Conservation (phyloP, 2,113 vertebrate species). For the Tenebrosternarchus preto region DNA sequence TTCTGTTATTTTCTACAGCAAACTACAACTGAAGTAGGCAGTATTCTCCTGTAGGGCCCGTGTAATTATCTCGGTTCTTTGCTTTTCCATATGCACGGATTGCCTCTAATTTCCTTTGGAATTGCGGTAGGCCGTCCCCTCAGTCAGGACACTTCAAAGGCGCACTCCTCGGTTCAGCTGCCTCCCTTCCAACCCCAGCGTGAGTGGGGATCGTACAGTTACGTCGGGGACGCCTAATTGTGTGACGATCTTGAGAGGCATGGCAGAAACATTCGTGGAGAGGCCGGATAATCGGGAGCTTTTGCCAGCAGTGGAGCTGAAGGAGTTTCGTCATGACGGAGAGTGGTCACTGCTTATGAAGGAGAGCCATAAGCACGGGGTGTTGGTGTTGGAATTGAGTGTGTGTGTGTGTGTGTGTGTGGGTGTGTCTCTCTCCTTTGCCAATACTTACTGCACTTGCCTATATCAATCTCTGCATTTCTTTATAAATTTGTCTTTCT, state of each 20-base stretch:
- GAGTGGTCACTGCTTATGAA: constrained; percentile 23
- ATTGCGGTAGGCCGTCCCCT: constrained; percentile 22
- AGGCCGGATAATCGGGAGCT: constrained; percentile 60
- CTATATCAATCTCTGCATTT: constrained; percentile 12
- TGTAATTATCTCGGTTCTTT: neutral
- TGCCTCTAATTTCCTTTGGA: constrained; percentile 30
- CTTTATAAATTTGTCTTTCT: neutral
- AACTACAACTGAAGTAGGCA: neutral
- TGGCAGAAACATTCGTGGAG: constrained; percentile 40
- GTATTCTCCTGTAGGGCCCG: neutral
- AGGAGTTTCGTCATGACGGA: constrained; percentile 69
- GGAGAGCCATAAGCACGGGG: neutral
- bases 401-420: no score
- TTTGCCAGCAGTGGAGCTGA: constrained; percentile 49
- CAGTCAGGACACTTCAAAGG: constrained; percentile 42
- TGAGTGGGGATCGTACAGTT: constrained; percentile 17
- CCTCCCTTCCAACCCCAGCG: constrained; percentile 41
- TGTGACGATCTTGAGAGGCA: constrained; percentile 66
- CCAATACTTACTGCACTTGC: no score
- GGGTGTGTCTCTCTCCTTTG: constrained; percentile 35
- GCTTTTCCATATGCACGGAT: neutral
- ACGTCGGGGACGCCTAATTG: constrained; percentile 60
- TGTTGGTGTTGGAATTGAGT: constrained; percentile 62
- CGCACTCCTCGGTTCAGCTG: constrained; percentile 38
- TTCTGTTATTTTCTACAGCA: neutral